These are phyloP conservation scores for Mayetiola destructor DNA, from an alignment of 2,888 invertebrate genomes.

Conservation along the genomic window DNA sequence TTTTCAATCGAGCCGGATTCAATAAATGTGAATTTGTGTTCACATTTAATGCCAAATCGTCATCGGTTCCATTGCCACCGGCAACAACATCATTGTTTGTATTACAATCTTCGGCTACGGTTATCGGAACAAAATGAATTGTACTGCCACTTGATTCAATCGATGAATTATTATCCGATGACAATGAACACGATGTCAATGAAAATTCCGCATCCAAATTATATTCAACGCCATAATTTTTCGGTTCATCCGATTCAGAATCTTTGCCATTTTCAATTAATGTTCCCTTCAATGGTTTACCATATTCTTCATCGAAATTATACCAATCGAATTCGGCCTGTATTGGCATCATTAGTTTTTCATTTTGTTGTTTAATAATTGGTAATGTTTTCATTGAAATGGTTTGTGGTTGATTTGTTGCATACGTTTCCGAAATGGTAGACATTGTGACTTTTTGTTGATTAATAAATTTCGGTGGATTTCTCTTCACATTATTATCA, in stretches of 20 bases:
- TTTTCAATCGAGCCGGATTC: background rate
- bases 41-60: background rate
- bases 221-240: constrained; percentile 14
- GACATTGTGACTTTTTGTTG: background rate
- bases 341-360: constrained; percentile 25
- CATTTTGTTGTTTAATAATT: constrained; percentile 10
- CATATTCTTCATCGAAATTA: constrained; percentile 34
- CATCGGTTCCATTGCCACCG: background rate
- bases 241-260: background rate
- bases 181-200: background rate
- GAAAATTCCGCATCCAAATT: constrained; percentile 16
- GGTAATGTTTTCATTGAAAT: background rate
- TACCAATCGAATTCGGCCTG: constrained; percentile 36
- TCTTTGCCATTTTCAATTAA: constrained; percentile 17
- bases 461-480: background rate
- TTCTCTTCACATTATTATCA: background rate
- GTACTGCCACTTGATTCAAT: background rate
- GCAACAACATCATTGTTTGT: background rate
- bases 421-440: background rate
- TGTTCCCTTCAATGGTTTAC: constrained; percentile 24
- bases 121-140: background rate
- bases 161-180: background rate
- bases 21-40: background rate
- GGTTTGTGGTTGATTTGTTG: background rate
- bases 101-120: background rate